phyloP scores from a whole-genome alignment of 2,888 invertebrate genomes.

The Drosophila borborema region DNA sequence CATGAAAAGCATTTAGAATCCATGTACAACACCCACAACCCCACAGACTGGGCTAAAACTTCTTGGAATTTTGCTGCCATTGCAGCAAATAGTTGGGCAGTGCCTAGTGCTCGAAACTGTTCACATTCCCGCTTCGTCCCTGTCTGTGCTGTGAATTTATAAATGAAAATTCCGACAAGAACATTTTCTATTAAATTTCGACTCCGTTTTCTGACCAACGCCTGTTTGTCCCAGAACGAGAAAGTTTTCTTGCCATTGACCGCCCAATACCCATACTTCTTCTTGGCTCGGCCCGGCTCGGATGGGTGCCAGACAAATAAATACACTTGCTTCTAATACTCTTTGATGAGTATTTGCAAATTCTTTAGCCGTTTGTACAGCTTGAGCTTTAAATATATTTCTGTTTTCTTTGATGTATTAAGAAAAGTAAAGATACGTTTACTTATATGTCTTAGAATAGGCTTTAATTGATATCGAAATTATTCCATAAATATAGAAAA shows the following conservation, averaged over 20 bases:
- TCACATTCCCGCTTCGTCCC: neutral
- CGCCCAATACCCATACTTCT: conserved; percentile 32
- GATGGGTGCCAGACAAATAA: conserved; percentile 45
- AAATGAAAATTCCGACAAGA: conserved; percentile 82
- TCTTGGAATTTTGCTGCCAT: conserved; percentile 71
- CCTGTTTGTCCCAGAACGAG: conserved; percentile 61
- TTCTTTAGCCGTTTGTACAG: neutral
- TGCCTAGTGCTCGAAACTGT: conserved; percentile 31
- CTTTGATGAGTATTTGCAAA: neutral
- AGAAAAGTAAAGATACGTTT: neutral
- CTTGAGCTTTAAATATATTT: neutral
- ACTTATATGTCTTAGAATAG: neutral
- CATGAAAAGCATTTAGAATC: conserved; percentile 67
- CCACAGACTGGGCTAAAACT: conserved; percentile 52
- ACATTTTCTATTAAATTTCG: conserved; percentile 81
- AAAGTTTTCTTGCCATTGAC: conserved; percentile 75
- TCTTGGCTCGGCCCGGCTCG: conserved; percentile 14
- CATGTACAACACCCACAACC: conserved; percentile 38
- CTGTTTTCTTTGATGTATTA: too few species aligned
- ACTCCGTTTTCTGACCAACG: conserved; percentile 57
- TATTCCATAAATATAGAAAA: neutral
- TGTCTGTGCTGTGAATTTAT: conserved; percentile 67
- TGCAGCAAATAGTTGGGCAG: conserved; percentile 61
- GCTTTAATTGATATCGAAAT: neutral
- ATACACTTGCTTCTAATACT: conserved; percentile 34